Percentiles rank a stretch among this genome's conserved stretches.
Conservation (phyloP, 2,113 vertebrate genomes). For the Chaenocephalus aceratus region DNA sequence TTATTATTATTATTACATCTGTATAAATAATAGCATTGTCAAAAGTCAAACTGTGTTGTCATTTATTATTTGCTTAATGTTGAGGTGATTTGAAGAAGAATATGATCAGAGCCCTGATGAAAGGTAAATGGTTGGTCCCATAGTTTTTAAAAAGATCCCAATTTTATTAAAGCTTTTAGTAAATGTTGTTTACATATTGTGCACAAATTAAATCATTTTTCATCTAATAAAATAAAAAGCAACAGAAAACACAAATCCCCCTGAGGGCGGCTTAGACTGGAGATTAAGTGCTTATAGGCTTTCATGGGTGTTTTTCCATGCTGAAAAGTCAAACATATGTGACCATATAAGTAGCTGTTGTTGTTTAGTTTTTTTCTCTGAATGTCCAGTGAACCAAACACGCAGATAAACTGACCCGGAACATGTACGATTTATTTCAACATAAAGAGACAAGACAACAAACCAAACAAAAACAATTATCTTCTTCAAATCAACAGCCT, state of each 20-base stretch:
- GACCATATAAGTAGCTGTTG: not conserved
- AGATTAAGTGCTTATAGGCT: slow-evolving; percentile 42
- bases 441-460: not conserved
- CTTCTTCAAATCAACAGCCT: slow-evolving; percentile 39
- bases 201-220: not conserved
- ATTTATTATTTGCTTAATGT: not conserved
- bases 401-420: slow-evolving; percentile 6
- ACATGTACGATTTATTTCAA: not conserved
- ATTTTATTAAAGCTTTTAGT: slow-evolving; percentile 1
- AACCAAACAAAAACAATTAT: not conserved
- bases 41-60: not conserved
- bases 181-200: slow-evolving; percentile 9
- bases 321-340: slow-evolving; percentile 39
- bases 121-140: not conserved
- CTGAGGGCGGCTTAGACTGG: slow-evolving; percentile 20
- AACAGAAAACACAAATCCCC: slow-evolving; percentile 46
- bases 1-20: not conserved
- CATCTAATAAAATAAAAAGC: slow-evolving; percentile 34
- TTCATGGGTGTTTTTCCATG: slow-evolving; percentile 30
- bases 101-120: not conserved
- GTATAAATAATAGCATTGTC: not conserved
- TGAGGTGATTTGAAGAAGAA: not conserved
- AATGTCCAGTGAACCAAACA: not conserved
- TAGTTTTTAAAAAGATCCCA: not conserved
- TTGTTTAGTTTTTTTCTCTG: not conserved